phyloP scores from a whole-genome alignment of 2,113 vertebrate species.

The Tympanuchus pallidicinctus region DNA sequence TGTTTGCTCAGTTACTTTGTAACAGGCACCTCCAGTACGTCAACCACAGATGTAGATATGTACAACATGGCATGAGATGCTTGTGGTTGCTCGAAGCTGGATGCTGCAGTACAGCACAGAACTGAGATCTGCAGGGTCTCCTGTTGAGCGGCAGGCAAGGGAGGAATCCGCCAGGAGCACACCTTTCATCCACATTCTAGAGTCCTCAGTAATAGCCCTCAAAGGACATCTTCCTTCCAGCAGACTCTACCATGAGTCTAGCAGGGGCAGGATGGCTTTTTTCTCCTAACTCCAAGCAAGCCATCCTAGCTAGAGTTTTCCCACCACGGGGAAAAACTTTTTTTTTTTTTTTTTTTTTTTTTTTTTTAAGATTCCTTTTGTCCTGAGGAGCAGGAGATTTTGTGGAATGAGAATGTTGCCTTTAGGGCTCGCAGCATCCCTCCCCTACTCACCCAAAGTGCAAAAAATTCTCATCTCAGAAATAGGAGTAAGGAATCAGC shows the following conservation, averaged over 20 bases:
- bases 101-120: neutral
- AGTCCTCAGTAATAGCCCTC: neutral
- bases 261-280: neutral
- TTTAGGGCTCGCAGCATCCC: fast-evolving
- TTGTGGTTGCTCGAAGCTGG: neutral
- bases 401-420: neutral
- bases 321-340: fast-evolving
- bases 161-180: neutral
- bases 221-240: neutral
- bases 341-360: neutral
- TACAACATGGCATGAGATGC: neutral
- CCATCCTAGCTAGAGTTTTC: neutral
- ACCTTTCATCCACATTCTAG: fast-evolving
- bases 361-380: neutral
- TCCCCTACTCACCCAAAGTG: fast-evolving
- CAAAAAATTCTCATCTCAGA: neutral
- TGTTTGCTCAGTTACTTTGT: neutral
- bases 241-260: fast-evolving
- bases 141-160: neutral
- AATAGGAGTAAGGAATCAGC: neutral
- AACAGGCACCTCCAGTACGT: fast-evolving
- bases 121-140: fast-evolving
- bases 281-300: fast-evolving
- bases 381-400: neutral
- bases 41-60: neutral